Conservation (phyloP, 2,113 vertebrate genomes). For the Oncorhynchus keta region DNA sequence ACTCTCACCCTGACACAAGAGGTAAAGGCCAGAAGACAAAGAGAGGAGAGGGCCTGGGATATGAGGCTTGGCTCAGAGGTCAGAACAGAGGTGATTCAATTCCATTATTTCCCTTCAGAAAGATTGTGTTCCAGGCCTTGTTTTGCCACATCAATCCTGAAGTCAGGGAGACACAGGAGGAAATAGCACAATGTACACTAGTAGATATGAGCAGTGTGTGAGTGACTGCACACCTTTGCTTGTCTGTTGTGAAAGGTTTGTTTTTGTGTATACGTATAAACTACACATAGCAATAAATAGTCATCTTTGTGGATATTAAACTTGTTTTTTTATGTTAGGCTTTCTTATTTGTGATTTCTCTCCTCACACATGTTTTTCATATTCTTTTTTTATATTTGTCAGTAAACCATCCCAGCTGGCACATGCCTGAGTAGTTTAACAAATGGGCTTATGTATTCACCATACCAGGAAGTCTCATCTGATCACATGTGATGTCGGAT, state of each 20-base stretch:
- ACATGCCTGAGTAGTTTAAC: neutral
- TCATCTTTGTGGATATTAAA: neutral
- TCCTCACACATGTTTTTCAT: neutral
- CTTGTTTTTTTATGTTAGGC: neutral
- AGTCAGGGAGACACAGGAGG: conserved; percentile 9
- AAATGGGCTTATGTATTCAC: neutral
- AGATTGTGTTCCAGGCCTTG: conserved; percentile 61
- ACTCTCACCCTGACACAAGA: conserved; percentile 57
- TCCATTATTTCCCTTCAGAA: conserved; percentile 63
- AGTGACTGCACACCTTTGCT: neutral
- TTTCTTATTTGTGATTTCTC: neutral
- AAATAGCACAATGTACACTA: neutral
- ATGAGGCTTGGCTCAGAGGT: conserved; percentile 57
- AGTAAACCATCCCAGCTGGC: too few species aligned
- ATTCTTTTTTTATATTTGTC: neutral
- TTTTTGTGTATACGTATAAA: neutral
- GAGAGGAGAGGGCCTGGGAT: conserved; percentile 24
- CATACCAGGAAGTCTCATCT: neutral
- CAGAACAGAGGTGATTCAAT: conserved; percentile 61
- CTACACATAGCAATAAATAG: neutral
- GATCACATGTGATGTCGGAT: conserved; percentile 20
- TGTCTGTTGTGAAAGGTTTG: too few species aligned
- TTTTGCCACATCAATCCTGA: conserved; percentile 41
- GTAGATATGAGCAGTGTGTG: neutral
- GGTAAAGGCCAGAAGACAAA: conserved; percentile 27